phyloP scores from a whole-genome alignment of 2,113 vertebrate genomes.

The Hyperopisus bebe region DNA sequence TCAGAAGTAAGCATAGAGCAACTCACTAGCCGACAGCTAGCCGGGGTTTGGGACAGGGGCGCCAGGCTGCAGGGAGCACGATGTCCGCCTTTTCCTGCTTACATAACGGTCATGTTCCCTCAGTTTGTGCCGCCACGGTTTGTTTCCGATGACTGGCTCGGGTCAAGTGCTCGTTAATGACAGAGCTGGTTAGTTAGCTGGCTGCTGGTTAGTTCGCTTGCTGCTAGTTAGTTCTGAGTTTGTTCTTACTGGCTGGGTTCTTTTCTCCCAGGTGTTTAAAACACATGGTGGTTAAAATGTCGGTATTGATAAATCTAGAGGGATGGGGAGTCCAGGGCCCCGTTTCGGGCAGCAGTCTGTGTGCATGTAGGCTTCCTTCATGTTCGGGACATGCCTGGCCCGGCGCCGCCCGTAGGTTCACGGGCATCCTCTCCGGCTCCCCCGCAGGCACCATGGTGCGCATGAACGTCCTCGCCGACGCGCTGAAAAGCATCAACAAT shows the following conservation, averaged over 20 bases:
- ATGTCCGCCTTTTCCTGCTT: neutral
- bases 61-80: neutral
- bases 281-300: neutral
- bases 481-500: conserved; percentile 98
- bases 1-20: neutral
- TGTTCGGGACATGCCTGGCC: neutral
- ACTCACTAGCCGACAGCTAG: neutral
- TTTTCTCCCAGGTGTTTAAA: neutral
- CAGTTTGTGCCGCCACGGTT: neutral
- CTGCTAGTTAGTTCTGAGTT: neutral
- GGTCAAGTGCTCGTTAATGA: neutral
- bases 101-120: neutral
- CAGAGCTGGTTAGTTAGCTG: neutral
- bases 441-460: conserved; percentile 93
- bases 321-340: neutral
- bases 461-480: conserved; percentile 98
- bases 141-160: neutral
- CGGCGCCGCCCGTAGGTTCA: neutral
- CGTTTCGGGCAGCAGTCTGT: neutral
- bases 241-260: neutral
- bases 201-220: neutral
- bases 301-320: neutral
- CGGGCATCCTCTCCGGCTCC: neutral
- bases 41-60: neutral
- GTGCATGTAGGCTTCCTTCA: neutral